Evolutionary conservation across 2,797 vertebrate genomes (phyloP).

Genomic region (Naso thynnoides): DNA sequence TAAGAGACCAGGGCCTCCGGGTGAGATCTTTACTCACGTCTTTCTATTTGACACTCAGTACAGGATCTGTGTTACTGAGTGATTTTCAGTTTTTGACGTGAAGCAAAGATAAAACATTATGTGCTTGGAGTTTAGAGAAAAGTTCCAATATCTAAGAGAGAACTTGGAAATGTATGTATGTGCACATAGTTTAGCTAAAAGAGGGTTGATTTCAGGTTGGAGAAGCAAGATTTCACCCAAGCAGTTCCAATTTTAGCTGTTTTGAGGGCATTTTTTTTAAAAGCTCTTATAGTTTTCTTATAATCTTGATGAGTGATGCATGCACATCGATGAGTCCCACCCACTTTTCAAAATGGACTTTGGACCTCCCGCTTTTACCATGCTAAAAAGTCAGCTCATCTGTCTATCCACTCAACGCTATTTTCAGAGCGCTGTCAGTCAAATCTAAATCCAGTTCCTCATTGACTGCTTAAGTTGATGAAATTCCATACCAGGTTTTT

Average conservation of each 20-base stretch:
- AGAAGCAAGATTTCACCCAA: background rate
- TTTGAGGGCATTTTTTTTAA: background rate
- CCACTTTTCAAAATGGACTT: too few relatives aligned
- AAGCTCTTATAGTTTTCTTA: background rate
- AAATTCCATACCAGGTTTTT: too few relatives aligned
- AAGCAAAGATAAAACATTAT: background rate
- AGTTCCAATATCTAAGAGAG: background rate
- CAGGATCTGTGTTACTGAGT: background rate
- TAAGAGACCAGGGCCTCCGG: slow-evolving; percentile 88
- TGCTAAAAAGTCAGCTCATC: too few relatives aligned
- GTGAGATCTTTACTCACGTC: slow-evolving; percentile 72
- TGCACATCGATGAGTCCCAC: too few relatives aligned
- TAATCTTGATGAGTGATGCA: background rate
- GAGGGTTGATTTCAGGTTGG: background rate
- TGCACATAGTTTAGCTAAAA: background rate
- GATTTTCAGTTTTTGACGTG: background rate
- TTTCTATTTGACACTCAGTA: slow-evolving; percentile 2
- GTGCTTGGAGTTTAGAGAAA: background rate
- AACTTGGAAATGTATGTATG: background rate
- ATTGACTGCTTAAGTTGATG: too few relatives aligned
- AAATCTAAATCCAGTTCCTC: too few relatives aligned
- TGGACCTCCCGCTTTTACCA: too few relatives aligned
- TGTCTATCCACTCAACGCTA: too few relatives aligned
- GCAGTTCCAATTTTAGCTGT: background rate
- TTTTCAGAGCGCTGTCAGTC: too few relatives aligned